These are phyloP conservation scores for Eupithecia insigniata DNA, from an alignment of 2,888 invertebrate genomes.

Conservation along the genomic window DNA sequence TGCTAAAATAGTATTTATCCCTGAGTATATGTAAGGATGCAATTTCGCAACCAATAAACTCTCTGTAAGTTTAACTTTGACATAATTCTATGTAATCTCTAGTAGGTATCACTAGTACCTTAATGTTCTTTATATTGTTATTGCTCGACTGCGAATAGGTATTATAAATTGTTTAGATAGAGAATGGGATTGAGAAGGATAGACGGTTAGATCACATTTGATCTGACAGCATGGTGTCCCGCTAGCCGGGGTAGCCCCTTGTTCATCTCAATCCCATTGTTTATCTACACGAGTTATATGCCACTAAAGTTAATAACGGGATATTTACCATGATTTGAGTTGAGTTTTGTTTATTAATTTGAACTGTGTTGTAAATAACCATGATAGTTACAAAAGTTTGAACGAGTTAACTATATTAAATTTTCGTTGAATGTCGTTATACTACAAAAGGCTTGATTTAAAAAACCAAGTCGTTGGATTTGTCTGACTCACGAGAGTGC, in stretches of 20 bases:
- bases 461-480: not conserved
- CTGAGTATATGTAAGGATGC: not conserved
- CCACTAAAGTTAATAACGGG: no score
- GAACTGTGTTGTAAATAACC: no score
- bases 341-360: no score
- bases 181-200: not conserved
- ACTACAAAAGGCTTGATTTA: not conserved
- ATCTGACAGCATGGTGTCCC: not conserved
- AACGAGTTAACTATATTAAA: no score
- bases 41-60: not conserved
- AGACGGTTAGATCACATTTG: not conserved
- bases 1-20: not conserved
- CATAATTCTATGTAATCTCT: not conserved
- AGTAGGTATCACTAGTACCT: not conserved
- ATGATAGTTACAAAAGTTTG: no score
- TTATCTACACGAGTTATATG: not conserved
- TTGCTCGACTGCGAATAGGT: conserved; percentile 2
- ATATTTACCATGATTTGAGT: no score
- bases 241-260: no score
- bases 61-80: not conserved
- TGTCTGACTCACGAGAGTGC: not conserved
- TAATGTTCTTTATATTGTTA: not conserved
- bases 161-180: not conserved
- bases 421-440: not conserved
- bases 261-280: not conserved